Evolutionary conservation across 2,797 vertebrate species (phyloP).

Genomic region (Acanthurus leucopareius): DNA sequence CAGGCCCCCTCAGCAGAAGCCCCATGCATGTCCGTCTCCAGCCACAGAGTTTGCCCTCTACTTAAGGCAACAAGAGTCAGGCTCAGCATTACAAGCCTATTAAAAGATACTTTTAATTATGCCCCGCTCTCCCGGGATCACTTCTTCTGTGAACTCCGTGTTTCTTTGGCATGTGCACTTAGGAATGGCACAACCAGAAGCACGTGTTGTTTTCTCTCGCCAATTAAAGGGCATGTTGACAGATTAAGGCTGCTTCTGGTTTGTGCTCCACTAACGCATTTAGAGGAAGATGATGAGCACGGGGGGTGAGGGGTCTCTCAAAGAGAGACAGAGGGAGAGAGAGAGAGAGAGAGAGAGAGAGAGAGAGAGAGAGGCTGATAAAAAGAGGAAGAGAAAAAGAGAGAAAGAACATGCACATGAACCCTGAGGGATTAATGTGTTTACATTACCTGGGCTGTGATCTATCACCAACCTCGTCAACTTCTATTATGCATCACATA

Average conservation of each 20-base stretch:
- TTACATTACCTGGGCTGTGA: constrained; percentile 86
- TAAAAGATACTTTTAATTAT: constrained; percentile 84
- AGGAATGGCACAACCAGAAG: constrained; percentile 82
- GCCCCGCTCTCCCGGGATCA: constrained; percentile 74
- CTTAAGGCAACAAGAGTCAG: constrained; percentile 83
- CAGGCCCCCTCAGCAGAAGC: constrained; percentile 80
- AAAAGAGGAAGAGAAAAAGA: constrained; percentile 58
- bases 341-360: constrained; percentile 24
- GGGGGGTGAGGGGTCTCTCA: background rate
- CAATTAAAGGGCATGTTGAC: constrained; percentile 87
- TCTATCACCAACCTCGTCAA: constrained; percentile 86
- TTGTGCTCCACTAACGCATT: constrained; percentile 84
- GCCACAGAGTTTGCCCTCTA: constrained; percentile 81
- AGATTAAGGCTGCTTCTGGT: constrained; percentile 85
- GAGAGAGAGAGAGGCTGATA: constrained; percentile 41
- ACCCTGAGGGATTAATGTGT: constrained; percentile 85
- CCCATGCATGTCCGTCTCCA: constrained; percentile 78
- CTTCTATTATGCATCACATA: constrained; percentile 83
- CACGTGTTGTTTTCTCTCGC: constrained; percentile 82
- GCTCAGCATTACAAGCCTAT: constrained; percentile 84
- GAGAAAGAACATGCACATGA: constrained; percentile 73
- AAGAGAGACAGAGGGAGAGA: constrained; percentile 16
- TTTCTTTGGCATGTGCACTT: constrained; percentile 83
- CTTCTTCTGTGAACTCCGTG: constrained; percentile 74
- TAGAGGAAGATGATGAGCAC: constrained; percentile 79